Evolutionary conservation across 2,113 vertebrate species (phyloP), one percentile per base, ranked within the genome.

Genomic region (Electrona antarctica): DNA sequence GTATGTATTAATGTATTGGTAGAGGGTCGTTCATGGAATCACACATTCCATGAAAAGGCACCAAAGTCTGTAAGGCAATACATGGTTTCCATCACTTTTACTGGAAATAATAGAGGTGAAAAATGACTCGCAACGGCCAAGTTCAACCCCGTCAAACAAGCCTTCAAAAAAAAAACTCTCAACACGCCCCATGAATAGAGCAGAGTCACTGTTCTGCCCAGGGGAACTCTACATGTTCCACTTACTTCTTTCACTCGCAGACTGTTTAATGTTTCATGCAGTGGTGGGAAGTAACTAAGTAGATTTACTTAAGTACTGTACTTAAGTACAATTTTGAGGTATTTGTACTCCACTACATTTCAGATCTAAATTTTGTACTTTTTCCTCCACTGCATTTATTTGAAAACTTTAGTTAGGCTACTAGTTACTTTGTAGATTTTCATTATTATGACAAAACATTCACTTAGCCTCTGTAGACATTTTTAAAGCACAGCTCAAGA

Each of bases 11-110:
- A 21, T 21, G 21, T n/a, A n/a, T n/a, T 33, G 29, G 28, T 59
- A 7, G 9, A 15, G 28, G 33, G 14, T 61, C 11, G 41, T 45
- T 71, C 14, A 21, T 28, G 21, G 56, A 58, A 28, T 41, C 33
- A 6, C 33, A 41, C 1, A 21, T 21, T 21, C 21, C 21, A 41
- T 41, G 33, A 1, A 41, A 41, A 41, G 33, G 33, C 14, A 13
- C 21, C 51, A 49, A 29, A 57, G 64, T 56, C 3, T 77, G 83
- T 77, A 80, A 83, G 45, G 13, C 77, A 71, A 87, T 67, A 82
- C 69, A 21, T 29, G 11, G 15, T 7, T 69, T 78, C 41, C 10
- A 8, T 62, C 15, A 76, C 66, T 76, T 60, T 64, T 29, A 13
- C 59, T 12, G 5, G 8, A 11, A 75, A 83, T 67, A 82, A 84